Percentiles rank a stretch among this genome's conserved stretches.
Evolutionary conservation across 2,797 vertebrate genomes (phyloP).

Genomic region (Molossus alvarezi): DNA sequence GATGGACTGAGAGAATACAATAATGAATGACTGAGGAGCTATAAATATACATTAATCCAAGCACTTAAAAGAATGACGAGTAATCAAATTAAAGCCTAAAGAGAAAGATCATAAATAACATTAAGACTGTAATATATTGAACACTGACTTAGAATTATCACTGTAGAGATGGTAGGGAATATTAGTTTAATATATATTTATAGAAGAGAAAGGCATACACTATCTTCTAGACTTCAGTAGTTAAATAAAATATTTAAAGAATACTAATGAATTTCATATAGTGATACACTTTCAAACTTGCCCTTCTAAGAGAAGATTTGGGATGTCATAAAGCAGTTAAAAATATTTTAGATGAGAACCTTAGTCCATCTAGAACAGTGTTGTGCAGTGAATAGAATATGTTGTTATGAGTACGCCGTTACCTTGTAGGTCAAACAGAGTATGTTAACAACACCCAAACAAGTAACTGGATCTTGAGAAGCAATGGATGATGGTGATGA

Average conservation of each 20-base stretch:
- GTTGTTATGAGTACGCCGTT: background rate
- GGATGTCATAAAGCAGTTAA: background rate
- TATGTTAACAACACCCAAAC: background rate
- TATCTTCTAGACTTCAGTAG: background rate
- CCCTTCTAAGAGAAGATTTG: background rate
- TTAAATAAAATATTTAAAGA: constrained; percentile 15
- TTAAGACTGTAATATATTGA: constrained; percentile 3
- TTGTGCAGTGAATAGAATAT: background rate
- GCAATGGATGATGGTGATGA: background rate
- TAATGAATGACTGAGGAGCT: background rate
- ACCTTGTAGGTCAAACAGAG: background rate
- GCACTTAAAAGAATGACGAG: background rate
- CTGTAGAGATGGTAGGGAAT: background rate
- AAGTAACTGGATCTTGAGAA: background rate
- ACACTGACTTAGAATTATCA: constrained; percentile 18
- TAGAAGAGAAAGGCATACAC: background rate
- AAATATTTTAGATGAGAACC: background rate
- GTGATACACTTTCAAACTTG: background rate
- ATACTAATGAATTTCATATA: background rate
- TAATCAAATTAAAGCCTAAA: constrained; percentile 11
- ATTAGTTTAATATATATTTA: background rate
- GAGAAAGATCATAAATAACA: background rate
- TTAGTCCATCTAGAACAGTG: background rate
- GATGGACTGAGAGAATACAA: background rate
- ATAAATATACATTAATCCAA: background rate